A percentile compares a stretch with the other conserved stretches of the same genome.
Conservation (phyloP, 2,797 vertebrate species). For the Enteromius viviparus region DNA sequence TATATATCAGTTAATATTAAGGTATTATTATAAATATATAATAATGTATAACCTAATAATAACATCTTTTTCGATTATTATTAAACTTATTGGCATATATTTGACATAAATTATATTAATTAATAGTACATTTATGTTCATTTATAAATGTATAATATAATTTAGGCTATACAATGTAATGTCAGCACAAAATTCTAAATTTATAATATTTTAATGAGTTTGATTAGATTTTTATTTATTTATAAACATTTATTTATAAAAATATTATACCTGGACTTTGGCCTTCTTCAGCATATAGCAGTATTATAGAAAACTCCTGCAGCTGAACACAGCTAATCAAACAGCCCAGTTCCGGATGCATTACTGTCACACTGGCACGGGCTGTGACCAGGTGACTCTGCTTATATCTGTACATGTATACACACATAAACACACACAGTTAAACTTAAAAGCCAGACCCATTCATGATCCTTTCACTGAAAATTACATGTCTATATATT, state of each 20-base stretch:
- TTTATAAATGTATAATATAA: neutral
- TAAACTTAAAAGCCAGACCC: neutral
- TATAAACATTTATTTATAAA: neutral
- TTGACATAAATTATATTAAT: neutral
- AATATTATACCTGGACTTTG: constrained; percentile 67
- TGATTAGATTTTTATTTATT: neutral
- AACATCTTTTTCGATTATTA: neutral
- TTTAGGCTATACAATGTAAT: neutral
- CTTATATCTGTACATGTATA: constrained; percentile 64
- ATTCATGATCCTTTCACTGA: neutral
- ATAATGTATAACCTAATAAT: neutral
- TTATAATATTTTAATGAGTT: neutral
- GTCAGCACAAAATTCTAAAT: too few species aligned
- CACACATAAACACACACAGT: neutral
- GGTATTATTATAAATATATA: neutral
- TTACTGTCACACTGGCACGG: constrained; percentile 69
- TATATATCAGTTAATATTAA: neutral
- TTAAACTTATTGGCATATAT: neutral
- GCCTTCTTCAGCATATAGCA: constrained; percentile 73
- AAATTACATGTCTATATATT: neutral
- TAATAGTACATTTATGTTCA: neutral
- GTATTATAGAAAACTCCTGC: constrained; percentile 74
- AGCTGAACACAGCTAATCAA: constrained; percentile 72
- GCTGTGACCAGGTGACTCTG: constrained; percentile 72
- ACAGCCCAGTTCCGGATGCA: constrained; percentile 72